Percentiles rank a stretch among this genome's conserved stretches.
phyloP scores from a whole-genome alignment of 2,113 vertebrate species.

The Canis aureus region DNA sequence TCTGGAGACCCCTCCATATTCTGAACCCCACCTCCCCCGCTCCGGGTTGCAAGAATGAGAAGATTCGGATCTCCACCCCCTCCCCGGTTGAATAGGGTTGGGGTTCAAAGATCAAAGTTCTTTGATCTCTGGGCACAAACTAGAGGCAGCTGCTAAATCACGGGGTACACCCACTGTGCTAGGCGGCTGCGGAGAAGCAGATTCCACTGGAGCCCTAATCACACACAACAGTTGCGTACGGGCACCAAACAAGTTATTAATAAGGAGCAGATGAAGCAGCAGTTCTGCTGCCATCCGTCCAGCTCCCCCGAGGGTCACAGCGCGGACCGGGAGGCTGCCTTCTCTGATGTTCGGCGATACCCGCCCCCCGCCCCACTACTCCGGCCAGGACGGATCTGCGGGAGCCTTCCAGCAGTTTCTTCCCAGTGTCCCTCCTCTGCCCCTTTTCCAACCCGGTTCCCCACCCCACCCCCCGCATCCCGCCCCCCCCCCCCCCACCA shows the following conservation, averaged over 20 bases:
- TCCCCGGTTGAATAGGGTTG: background rate
- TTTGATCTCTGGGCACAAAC: conserved; percentile 69
- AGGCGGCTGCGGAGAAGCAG: conserved; percentile 2
- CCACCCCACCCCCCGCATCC: background rate
- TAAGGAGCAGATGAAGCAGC: conserved; percentile 77
- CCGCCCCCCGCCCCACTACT: background rate
- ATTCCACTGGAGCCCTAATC: conserved; percentile 35
- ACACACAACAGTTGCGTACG: conserved; percentile 49
- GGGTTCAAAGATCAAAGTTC: conserved; percentile 71
- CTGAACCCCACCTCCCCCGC: background rate
- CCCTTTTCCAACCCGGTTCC: background rate
- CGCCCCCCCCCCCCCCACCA: background rate
- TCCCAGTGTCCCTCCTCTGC: conserved; percentile 38
- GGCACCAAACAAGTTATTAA: conserved; percentile 76
- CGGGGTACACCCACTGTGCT: conserved; percentile 60
- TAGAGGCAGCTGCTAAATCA: conserved; percentile 71
- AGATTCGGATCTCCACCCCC: background rate
- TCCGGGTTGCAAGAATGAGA: background rate
- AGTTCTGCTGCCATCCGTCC: conserved; percentile 36
- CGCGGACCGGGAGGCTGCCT: background rate
- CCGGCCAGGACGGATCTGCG: background rate
- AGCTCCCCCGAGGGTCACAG: conserved; percentile 1
- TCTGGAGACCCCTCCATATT: background rate
- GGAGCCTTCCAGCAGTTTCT: conserved; percentile 70
- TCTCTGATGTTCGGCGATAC: background rate